Base-by-base conservation (phyloP, 2,888 invertebrate genomes). In the Noctua janthina region DNA sequence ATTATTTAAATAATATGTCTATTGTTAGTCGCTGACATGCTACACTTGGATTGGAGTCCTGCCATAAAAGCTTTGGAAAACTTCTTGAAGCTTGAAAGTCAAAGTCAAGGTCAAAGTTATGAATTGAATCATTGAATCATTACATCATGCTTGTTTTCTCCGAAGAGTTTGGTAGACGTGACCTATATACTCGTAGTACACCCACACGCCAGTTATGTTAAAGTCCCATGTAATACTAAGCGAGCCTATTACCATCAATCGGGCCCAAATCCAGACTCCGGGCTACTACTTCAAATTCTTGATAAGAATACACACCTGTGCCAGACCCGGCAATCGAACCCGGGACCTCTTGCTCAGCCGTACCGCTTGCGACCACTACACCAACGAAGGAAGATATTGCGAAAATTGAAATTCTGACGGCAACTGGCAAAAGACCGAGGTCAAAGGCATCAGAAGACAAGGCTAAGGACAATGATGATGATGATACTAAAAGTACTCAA, bases 1-100 rank as follows among this genome's bases (percentile, higher is more conserved):
- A 86, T 86, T 85, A 87, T 86, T 86, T 54, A 85, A 86, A 85
- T 84, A 49, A 29, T 20, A 17, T 51, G 23, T 69, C 2, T 54
- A 8, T 56, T 62, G 56, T 87, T 87, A 73, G 75, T 83, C 73
- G 71, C 29, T 23, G 39, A 66, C 66, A 51, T 51, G 39, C 51
- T 39, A 49, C 39, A 64, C 23, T 62, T 70, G 23, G 49, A 68
- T 23, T 56, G 62, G 68, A 49, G 13, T 46, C 43, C 66, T 51
- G 20, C 29, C 11, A 17, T 15, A 2, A 39, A 68, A 17, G 64
- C 59, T 69, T 54, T 20, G 54, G 46, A 71, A 56, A 82, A 66
- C 15, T 81, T 76, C 39, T 51, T 23, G 64, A 56, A 64, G 35
- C 6, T 59, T 7, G 68, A n/a, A 68, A 46, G 46, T 68, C 43